Conservation (phyloP, 2,797 vertebrate genomes). For the Sebastes jordani region DNA sequence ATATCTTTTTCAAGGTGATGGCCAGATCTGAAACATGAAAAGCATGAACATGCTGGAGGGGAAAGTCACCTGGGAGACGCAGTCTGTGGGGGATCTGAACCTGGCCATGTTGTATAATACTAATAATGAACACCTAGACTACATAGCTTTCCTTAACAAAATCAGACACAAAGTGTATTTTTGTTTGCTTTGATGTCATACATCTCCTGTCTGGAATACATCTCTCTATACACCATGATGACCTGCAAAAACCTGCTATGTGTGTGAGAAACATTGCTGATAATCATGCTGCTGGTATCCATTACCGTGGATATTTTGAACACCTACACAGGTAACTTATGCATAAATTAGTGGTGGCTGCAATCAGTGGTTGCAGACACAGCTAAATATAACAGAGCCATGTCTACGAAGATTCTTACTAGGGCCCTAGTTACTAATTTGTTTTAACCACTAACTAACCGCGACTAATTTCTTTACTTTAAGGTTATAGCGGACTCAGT, state of each 20-base stretch:
- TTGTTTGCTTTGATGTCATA: not conserved
- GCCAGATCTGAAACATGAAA: slow-evolving; percentile 20
- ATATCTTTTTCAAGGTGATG: not conserved
- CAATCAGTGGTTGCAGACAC: not conserved
- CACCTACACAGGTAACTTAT: not conserved
- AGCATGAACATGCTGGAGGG: not conserved
- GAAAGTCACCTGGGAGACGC: not conserved
- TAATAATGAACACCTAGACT: not conserved
- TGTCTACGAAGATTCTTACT: not conserved
- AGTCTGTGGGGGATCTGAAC: not conserved
- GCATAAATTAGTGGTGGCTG: not conserved
- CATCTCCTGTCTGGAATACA: not conserved
- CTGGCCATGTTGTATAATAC: not conserved
- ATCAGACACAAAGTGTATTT: not conserved
- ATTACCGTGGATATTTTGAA: not conserved
- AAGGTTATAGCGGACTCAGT: rapidly evolving
- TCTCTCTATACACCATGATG: not conserved
- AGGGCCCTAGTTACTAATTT: no score
- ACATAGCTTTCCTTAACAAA: not conserved
- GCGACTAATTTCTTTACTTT: no score
- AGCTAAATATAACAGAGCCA: not conserved
- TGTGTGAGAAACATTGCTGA: not conserved
- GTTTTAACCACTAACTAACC: no score
- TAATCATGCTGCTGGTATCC: not conserved
- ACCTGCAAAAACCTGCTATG: not conserved